Evolutionary conservation across 2,888 invertebrate species (phyloP).

Genomic region (Melanophora roralis): DNA sequence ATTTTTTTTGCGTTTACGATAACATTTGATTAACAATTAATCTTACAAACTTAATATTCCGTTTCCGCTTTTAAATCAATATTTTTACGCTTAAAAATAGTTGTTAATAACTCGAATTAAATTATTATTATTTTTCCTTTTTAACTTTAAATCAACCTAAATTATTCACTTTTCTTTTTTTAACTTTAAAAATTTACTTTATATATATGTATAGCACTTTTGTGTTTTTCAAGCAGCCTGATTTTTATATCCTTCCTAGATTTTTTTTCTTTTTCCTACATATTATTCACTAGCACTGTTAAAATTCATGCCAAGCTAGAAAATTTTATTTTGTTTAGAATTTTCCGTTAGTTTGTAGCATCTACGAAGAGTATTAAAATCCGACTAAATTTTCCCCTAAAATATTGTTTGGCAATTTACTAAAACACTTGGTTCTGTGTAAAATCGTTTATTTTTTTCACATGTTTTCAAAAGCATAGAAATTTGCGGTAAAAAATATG

Average conservation of each 20-base stretch:
- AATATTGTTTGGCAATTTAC: slow-evolving; percentile 28
- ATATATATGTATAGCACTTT: neutral
- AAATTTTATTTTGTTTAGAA: slow-evolving; percentile 23
- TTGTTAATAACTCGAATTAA: neutral
- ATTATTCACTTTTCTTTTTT: neutral
- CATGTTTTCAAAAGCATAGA: slow-evolving; percentile 8
- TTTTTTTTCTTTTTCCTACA: slow-evolving; percentile 35
- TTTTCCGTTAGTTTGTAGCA: slow-evolving; percentile 54
- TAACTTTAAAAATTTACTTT: neutral
- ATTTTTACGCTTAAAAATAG: slow-evolving; percentile 13
- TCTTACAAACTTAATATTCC: neutral
- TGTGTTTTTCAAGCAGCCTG: neutral
- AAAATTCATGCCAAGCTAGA: slow-evolving; percentile 34
- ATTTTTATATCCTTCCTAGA: neutral
- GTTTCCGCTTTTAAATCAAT: slow-evolving; percentile 25
- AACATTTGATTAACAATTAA: neutral
- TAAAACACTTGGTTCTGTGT: neutral
- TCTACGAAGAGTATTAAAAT: slow-evolving; percentile 52
- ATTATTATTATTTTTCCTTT: neutral
- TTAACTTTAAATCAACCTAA: neutral
- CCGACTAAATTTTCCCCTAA: slow-evolving; percentile 48
- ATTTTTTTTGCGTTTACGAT: neutral
- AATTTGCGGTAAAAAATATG: slow-evolving; percentile 55
- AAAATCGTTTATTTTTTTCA: neutral
- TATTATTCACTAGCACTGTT: slow-evolving; percentile 53